These are phyloP conservation scores for Cataglyphis hispanica DNA, from an alignment of 1,140 invertebrate genomes.

Conservation along the genomic window DNA sequence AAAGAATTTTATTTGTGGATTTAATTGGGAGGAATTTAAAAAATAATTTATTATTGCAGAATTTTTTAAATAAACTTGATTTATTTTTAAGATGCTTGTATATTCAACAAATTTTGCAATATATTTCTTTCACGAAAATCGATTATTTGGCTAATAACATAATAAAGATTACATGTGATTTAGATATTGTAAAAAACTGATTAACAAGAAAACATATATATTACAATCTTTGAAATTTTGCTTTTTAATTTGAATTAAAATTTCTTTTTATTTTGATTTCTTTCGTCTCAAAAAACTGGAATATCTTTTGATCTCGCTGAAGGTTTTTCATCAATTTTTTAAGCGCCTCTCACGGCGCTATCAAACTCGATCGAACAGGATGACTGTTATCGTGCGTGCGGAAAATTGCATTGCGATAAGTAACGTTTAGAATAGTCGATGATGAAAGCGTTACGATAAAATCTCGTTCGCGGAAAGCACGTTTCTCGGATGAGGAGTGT, in stretches of 20 bases:
- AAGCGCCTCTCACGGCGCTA: background rate
- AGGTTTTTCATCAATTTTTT: background rate
- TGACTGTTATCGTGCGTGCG: background rate
- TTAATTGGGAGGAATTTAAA: too few relatives aligned
- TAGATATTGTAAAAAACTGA: background rate
- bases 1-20: background rate
- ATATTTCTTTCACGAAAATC: background rate
- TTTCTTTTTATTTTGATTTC: background rate
- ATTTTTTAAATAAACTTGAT: background rate
- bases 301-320: background rate
- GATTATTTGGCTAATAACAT: background rate
- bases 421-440: constrained; percentile 9
- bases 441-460: constrained; percentile 49
- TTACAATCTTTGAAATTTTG: background rate
- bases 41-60: too few relatives aligned
- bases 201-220: background rate
- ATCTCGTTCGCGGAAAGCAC: background rate
- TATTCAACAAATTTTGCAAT: background rate
- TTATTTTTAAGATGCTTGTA: background rate
- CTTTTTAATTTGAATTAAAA: background rate
- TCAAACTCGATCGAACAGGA: background rate
- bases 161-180: background rate
- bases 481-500: background rate
- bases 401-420: constrained; percentile 21
- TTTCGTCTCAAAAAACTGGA: background rate